Evolutionary conservation across 2,888 invertebrate species (phyloP), one percentile per base, ranked within the genome.

Genomic region (Brachylomia viminalis): DNA sequence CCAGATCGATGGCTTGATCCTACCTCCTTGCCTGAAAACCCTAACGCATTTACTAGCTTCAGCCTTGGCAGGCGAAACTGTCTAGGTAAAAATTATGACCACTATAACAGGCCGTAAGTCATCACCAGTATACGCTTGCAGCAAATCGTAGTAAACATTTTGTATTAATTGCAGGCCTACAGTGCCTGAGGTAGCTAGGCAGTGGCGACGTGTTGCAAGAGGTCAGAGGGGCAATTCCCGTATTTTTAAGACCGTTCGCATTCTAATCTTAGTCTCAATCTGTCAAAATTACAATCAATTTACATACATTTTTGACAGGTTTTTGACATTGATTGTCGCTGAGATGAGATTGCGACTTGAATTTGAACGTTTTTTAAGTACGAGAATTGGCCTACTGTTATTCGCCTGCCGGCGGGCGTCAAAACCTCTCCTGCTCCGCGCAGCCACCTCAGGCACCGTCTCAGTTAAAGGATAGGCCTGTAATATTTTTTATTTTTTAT

Each of bases 1-100:
- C 94, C 94, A 0, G 93, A 93, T 59, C 85, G 94, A 15, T 94
- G 94, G 94, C 82, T 94, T 20, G 88, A 92, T 58, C 90, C 91
- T 0, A 77, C 85, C 11, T 86, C 78, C 0, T 74, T 93, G 70
- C 92, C 93, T 2, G 88, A 89, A 11, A 91, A 88, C 61, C 88
- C 90, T 0, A 92, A 89, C 38, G 89, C 90, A 0, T 94, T 91
- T 42, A 90, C 90, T 1, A 90, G 87, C 0, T 94, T 94, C 75
- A 92, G 93, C 76, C 71, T 93, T 38, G 79, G 76, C 17, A 80
- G 52, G 15, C 69, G 80, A n/a, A 80, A 76, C 56, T 80, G 80
- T 61, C 1, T 80, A 20, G 79, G 79, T 79, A 79, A 77, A 30
- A 13, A 33, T 0, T 52, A 45, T 30, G 11, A 61, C 5, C 1